These are phyloP conservation scores for Epistrophe grossulariae DNA, from an alignment of 2,888 invertebrate genomes.

Conservation along the genomic window DNA sequence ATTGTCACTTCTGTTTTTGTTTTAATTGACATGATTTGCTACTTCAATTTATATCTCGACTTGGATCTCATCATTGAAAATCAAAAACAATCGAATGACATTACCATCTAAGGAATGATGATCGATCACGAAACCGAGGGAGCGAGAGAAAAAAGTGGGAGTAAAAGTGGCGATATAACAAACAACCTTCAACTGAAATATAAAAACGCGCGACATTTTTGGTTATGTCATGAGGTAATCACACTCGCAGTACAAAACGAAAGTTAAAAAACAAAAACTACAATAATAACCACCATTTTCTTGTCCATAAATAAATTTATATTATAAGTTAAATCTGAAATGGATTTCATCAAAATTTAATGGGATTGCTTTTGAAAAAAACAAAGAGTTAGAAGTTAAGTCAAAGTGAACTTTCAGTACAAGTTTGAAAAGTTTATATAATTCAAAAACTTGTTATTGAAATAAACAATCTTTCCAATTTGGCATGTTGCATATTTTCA, in stretches of 20 bases:
- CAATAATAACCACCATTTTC: not conserved
- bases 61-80: slow-evolving; percentile 42
- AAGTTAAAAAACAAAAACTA: slow-evolving; percentile 32
- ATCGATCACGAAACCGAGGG: slow-evolving; percentile 46
- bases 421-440: not conserved
- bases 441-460: slow-evolving; percentile 56
- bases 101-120: slow-evolving; percentile 45
- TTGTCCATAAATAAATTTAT: not conserved
- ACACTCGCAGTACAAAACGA: slow-evolving; percentile 44
- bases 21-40: slow-evolving; percentile 63
- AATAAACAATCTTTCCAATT: slow-evolving; percentile 48
- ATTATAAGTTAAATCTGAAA: slow-evolving; percentile 38
- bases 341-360: slow-evolving; percentile 42
- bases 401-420: slow-evolving; percentile 37
- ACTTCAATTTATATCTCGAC: not conserved
- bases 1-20: slow-evolving; percentile 27
- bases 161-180: slow-evolving; percentile 38
- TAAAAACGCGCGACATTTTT: slow-evolving; percentile 43
- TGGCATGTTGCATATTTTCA: slow-evolving; percentile 26
- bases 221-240: slow-evolving; percentile 67
- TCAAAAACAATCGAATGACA: slow-evolving; percentile 53
- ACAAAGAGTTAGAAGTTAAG: too few relatives aligned
- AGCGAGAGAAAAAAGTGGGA: slow-evolving; percentile 23
- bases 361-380: not conserved
- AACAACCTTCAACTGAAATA: slow-evolving; percentile 60